Percentiles rank a stretch among this genome's conserved stretches.
Conservation (phyloP, 2,888 invertebrate genomes). For the Panopea generosa region DNA sequence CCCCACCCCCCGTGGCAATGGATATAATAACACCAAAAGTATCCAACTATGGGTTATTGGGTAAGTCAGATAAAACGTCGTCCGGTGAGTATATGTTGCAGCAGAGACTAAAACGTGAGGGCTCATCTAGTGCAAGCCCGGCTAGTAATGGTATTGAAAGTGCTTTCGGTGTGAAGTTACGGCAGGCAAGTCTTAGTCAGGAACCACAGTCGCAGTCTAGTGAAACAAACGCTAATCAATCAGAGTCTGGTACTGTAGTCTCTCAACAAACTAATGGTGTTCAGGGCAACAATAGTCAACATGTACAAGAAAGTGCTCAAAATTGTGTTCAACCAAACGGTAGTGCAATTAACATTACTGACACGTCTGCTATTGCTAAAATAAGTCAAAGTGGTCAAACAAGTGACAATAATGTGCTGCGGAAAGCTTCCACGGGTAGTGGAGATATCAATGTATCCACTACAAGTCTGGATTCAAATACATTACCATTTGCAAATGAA, state of each 20-base stretch:
- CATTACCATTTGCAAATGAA: constrained; percentile 97
- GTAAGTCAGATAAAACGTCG: constrained; percentile 67
- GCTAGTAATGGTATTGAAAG: constrained; percentile 53
- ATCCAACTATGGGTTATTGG: constrained; percentile 80
- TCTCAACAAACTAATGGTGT: constrained; percentile 37
- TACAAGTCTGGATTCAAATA: constrained; percentile 97
- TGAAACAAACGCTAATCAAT: constrained; percentile 37
- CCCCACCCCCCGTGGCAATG: constrained; percentile 82
- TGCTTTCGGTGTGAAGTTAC: constrained; percentile 66
- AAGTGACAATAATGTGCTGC: constrained; percentile 41
- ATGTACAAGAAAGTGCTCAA: constrained; percentile 51
- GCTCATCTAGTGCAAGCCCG: constrained; percentile 50
- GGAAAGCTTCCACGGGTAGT: constrained; percentile 65
- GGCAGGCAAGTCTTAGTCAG: constrained; percentile 51
- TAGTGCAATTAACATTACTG: neutral
- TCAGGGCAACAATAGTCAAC: constrained; percentile 27
- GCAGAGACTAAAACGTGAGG: constrained; percentile 64
- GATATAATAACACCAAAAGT: constrained; percentile 82
- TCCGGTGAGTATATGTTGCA: constrained; percentile 68
- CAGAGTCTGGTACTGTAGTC: constrained; percentile 31
- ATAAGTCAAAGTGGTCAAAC: constrained; percentile 17
- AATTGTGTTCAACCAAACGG: constrained; percentile 52
- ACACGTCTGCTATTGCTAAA: neutral
- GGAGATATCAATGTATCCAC: constrained; percentile 77
- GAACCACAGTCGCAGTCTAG: constrained; percentile 51